Evolutionary conservation across 2,113 vertebrate species (phyloP).

Genomic region (Rhea americana): DNA sequence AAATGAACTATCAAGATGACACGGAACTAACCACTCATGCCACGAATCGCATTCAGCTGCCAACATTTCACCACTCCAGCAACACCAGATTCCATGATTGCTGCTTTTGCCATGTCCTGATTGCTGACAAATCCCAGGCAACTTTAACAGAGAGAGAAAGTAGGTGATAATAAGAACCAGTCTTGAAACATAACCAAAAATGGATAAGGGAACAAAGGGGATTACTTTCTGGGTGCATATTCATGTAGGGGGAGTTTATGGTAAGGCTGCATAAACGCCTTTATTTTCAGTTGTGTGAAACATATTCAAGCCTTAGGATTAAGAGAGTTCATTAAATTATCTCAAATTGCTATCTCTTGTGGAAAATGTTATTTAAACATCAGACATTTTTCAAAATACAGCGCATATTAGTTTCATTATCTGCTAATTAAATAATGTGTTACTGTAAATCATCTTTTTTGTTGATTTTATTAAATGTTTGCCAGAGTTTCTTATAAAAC

Average conservation of each 20-base stretch:
- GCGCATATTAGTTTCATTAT: neutral
- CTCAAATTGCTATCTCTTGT: neutral
- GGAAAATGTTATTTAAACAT: neutral
- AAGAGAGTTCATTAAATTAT: neutral
- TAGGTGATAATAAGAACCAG: neutral
- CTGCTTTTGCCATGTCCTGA: neutral
- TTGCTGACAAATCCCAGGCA: neutral
- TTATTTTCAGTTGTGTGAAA: neutral
- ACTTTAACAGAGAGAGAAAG: neutral
- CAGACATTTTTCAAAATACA: neutral
- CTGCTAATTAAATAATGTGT: neutral
- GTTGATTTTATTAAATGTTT: neutral
- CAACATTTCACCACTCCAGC: neutral
- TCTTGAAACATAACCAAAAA: neutral
- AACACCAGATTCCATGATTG: fast-evolving
- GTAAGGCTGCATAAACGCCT: neutral
- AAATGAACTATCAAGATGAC: neutral
- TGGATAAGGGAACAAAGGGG: neutral
- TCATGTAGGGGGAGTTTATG: neutral
- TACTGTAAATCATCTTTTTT: neutral
- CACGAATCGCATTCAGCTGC: neutral
- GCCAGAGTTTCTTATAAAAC: neutral
- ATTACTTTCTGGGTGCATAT: neutral
- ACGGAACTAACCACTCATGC: neutral
- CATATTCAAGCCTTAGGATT: neutral